phyloP scores from a whole-genome alignment of 2,888 invertebrate genomes.

The Andricus quercusramuli region DNA sequence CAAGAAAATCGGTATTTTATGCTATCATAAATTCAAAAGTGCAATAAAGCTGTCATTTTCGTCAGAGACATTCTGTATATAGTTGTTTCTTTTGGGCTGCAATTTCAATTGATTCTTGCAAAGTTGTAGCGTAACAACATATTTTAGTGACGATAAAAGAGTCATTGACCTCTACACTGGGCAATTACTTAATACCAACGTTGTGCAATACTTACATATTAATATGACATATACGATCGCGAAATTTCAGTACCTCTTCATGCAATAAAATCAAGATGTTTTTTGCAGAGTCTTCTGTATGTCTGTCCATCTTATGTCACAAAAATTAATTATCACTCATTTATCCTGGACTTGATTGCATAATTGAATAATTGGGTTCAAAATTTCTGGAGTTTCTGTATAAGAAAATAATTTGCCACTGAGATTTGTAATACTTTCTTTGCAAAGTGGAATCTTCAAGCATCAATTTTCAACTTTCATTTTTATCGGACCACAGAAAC shows the following conservation, averaged over 20 bases:
- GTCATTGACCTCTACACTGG: slow-evolving; percentile 11
- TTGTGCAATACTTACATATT: not conserved
- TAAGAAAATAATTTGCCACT: not conserved
- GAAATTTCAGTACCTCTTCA: not conserved
- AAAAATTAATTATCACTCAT: not conserved
- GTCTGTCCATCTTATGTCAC: not conserved
- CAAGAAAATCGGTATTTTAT: no score
- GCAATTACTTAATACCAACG: slow-evolving; percentile 30
- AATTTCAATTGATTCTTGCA: slow-evolving; percentile 14
- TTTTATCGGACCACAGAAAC: not conserved
- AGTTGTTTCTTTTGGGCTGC: slow-evolving; percentile 24
- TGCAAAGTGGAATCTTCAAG: not conserved
- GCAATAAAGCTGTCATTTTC: slow-evolving; percentile 17
- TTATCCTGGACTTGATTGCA: not conserved
- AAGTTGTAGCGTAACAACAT: slow-evolving; percentile 8
- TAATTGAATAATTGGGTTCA: not conserved
- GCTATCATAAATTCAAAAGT: not conserved
- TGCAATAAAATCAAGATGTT: not conserved
- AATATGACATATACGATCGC: not conserved
- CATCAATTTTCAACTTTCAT: not conserved
- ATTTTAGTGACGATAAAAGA: slow-evolving; percentile 26
- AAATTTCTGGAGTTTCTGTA: not conserved
- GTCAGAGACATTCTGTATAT: not conserved
- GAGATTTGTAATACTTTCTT: not conserved
- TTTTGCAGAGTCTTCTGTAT: not conserved